A percentile compares a stretch with the other conserved stretches of the same genome.
phyloP scores from a whole-genome alignment of 2,888 invertebrate species.

The Adelphocoris suturalis region DNA sequence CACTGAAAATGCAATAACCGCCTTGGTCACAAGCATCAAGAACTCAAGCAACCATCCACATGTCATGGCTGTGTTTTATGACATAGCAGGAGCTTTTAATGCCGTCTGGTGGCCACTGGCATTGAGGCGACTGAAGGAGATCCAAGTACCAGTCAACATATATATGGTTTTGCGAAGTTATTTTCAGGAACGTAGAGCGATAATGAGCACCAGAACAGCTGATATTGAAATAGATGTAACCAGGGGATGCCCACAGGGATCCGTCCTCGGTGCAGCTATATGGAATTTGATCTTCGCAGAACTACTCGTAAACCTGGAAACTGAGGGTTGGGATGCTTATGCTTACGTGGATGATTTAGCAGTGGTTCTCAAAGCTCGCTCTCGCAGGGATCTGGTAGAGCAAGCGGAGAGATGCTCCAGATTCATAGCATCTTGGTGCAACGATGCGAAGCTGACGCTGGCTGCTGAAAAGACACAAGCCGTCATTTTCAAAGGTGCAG shows the following conservation, averaged over 20 bases:
- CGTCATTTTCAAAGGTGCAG: background rate
- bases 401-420: background rate
- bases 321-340: background rate
- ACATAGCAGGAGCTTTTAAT: conserved; percentile 77
- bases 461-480: conserved; percentile 4
- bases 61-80: too few relatives aligned
- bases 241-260: conserved; percentile 76
- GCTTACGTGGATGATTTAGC: conserved; percentile 72
- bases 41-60: conserved; percentile 73
- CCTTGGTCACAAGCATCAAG: conserved; percentile 78
- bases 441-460: background rate
- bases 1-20: too few relatives aligned
- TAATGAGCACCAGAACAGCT: conserved; percentile 64
- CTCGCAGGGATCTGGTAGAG: background rate
- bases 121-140: conserved; percentile 74
- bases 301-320: conserved; percentile 58
- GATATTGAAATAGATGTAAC: conserved; percentile 44
- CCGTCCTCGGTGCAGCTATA: too few relatives aligned
- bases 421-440: background rate
- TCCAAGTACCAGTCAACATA: conserved; percentile 75
- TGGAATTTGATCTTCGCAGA: conserved; percentile 75
- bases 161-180: conserved; percentile 76
- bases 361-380: conserved; percentile 35
- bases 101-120: conserved; percentile 77
- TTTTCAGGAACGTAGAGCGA: conserved; percentile 74